Evolutionary conservation across 2,888 invertebrate species (phyloP), one percentile per base, ranked within the genome.

Genomic region (Papilio elwesi): DNA sequence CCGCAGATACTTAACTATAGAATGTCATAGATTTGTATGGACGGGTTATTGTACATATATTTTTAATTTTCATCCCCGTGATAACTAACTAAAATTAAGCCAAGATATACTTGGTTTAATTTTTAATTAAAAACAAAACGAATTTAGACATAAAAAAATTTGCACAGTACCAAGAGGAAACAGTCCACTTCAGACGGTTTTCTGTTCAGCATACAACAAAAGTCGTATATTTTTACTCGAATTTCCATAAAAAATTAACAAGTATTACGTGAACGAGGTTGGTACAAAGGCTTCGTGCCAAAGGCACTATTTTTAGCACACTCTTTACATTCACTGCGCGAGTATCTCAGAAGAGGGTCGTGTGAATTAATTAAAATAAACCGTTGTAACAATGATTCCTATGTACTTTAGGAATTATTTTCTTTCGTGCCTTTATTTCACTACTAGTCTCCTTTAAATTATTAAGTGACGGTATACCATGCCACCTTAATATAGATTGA

Each of bases 191-290:
- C 53, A 63, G 47, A 63, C 52, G 12, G 51, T 38, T 52, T 70
- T 15, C 66, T n/a, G 43, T 26, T 62, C n/a, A 51, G 49, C 63
- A 63, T 63, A 53, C 52, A 70, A 70, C 70, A 70, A 70, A 53
- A 43, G 70, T 47, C 63, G 70, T 64, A 63, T 70, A 70, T 70
- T 70, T 63, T 70, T 70, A 64, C 63, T 70, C 70, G 43, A 47
- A 64, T 70, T 70, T 70, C 63, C 70, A 70, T 64, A 63, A 70
- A 70, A 69, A 69, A 62, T 70, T 70, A 70, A 70, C 70, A 70
- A 70, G 70, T 53, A 70, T 70, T 70, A 70, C 70, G 63, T 63
- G 70, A 70, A 70, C 63, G 63, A 64, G 62, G 62, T 69, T 47
- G 63, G 62, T 53, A 53, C 70, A 70, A 70, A 70, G 70, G 70